phyloP scores from a whole-genome alignment of 1,140 invertebrate species.

The Zaprionus inermis region DNA sequence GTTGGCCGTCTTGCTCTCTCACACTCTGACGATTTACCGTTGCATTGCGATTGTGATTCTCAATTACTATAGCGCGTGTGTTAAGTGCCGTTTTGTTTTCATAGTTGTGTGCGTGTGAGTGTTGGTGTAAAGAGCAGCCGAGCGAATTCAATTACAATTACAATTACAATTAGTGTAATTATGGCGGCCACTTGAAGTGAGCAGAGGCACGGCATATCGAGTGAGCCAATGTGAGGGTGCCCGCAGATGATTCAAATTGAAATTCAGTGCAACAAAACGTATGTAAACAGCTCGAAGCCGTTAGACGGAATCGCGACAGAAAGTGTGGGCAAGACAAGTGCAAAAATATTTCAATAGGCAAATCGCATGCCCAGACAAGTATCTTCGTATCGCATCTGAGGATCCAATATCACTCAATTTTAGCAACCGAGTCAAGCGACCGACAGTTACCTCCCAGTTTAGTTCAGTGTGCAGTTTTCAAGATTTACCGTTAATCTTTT shows the following conservation, averaged over 20 bases:
- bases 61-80: conserved; percentile 51
- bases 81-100: conserved; percentile 52
- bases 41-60: conserved; percentile 42
- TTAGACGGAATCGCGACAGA: conserved; percentile 13
- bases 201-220: conserved; percentile 24
- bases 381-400: not conserved
- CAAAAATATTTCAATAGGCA: conserved; percentile 63
- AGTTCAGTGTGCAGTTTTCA: conserved; percentile 35
- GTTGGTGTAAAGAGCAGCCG: conserved; percentile 45
- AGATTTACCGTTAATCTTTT: conserved; percentile 55
- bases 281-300: conserved; percentile 13
- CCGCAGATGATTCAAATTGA: conserved; percentile 65
- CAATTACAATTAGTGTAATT: conserved; percentile 66
- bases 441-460: not conserved
- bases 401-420: not conserved
- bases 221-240: conserved; percentile 55
- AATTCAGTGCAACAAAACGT: conserved; percentile 17
- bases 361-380: conserved; percentile 41
- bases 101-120: conserved; percentile 23
- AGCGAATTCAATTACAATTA: conserved; percentile 80
- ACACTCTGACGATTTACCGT: conserved; percentile 53
- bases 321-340: conserved; percentile 31
- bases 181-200: conserved; percentile 67
- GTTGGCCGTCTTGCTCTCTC: conserved; percentile 34
- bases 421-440: not conserved